Conservation (phyloP, 2,797 vertebrate species). For the Acanthiza pusilla region DNA sequence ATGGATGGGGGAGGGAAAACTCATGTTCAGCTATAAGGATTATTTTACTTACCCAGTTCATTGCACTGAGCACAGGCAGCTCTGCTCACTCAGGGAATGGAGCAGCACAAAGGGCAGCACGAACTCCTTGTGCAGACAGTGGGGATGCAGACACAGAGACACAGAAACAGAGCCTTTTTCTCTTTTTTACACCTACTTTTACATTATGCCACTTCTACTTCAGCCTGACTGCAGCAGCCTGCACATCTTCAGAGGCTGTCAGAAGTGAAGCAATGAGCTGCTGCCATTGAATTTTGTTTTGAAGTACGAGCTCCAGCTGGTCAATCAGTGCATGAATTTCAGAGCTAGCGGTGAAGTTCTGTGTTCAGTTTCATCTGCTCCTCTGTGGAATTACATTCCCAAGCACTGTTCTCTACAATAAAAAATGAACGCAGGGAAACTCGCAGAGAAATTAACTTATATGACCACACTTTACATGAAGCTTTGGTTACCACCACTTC, state of each 20-base stretch:
- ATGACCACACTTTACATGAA: neutral
- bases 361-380: neutral
- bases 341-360: neutral
- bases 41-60: neutral
- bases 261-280: neutral
- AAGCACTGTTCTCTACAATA: neutral
- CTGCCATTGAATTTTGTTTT: neutral
- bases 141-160: neutral
- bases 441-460: neutral
- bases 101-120: neutral
- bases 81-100: neutral
- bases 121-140: neutral
- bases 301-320: neutral
- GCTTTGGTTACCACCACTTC: neutral
- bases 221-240: neutral
- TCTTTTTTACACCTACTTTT: neutral
- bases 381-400: neutral
- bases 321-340: neutral
- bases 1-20: neutral
- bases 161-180: neutral
- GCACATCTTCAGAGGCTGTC: neutral
- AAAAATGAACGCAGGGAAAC: neutral
- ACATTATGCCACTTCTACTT: neutral
- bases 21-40: neutral
- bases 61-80: neutral